A percentile compares a stretch with the other conserved stretches of the same genome.
Conservation (phyloP, 2,113 vertebrate species). For the Prinia subflava region DNA sequence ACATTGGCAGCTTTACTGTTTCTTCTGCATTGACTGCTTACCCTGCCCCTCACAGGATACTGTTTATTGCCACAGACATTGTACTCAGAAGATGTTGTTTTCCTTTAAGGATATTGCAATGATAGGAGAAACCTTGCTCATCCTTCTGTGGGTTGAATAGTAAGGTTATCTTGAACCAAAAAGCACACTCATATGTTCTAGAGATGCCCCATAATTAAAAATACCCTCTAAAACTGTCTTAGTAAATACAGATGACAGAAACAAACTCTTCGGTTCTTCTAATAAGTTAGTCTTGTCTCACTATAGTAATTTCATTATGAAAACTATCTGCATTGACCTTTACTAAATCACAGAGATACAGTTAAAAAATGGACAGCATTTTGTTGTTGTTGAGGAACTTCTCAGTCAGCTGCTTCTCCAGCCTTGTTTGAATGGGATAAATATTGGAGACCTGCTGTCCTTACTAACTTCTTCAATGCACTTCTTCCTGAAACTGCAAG, state of each 20-base stretch:
- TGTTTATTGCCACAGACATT: background rate
- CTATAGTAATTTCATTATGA: background rate
- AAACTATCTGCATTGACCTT: background rate
- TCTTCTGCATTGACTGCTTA: background rate
- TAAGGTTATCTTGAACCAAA: background rate
- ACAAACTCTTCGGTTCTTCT: background rate
- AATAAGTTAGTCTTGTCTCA: background rate
- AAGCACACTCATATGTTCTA: background rate
- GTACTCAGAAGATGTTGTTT: background rate
- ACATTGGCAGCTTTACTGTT: background rate
- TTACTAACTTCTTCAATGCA: background rate
- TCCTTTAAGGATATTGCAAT: background rate
- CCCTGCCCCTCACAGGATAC: background rate
- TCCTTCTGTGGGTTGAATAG: background rate
- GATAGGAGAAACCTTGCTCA: background rate
- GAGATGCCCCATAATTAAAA: background rate
- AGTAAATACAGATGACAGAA: background rate
- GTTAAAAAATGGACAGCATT: background rate
- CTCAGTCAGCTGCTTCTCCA: background rate
- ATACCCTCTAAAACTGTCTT: background rate
- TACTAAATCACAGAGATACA: background rate
- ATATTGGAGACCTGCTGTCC: background rate
- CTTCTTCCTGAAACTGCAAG: background rate
- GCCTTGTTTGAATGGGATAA: background rate
- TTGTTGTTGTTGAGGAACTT: background rate